Evolutionary conservation across 2,888 invertebrate species (phyloP).

Genomic region (Homarus gammarus): DNA sequence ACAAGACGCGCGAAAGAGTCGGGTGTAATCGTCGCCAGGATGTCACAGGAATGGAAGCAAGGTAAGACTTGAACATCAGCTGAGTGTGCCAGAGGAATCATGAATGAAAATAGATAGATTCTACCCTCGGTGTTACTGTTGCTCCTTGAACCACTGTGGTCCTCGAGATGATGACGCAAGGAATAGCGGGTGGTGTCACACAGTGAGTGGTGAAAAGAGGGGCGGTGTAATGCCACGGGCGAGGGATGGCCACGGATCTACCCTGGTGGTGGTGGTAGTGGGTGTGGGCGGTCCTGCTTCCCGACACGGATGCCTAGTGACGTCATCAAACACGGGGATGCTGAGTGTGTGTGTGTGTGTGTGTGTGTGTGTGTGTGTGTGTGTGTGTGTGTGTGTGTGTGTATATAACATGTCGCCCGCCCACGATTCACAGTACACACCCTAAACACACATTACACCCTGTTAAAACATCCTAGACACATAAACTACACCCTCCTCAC

Average conservation of each 20-base stretch:
- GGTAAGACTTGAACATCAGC: conserved; percentile 50
- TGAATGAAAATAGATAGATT: conserved; percentile 48
- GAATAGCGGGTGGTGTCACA: neutral
- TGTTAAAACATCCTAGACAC: neutral
- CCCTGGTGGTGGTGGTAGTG: conserved; percentile 21
- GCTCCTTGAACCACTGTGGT: neutral
- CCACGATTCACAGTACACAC: neutral
- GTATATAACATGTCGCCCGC: conserved; percentile 12
- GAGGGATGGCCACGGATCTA: neutral
- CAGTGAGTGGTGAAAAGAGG: neutral
- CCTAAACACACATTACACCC: neutral
- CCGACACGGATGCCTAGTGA: conserved; percentile 33
- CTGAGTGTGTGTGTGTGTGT: conserved; percentile 51
- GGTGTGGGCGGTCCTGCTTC: conserved; percentile 24
- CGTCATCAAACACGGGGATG: conserved; percentile 50
- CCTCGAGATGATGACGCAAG: neutral
- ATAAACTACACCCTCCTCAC: neutral
- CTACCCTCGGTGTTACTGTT: neutral
- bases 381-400: conserved; percentile 48
- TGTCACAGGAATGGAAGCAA: conserved; percentile 41
- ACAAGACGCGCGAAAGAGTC: neutral
- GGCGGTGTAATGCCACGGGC: neutral
- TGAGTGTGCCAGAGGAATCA: conserved; percentile 42
- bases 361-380: conserved; percentile 45
- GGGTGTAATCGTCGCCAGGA: conserved; percentile 14